phyloP scores from a whole-genome alignment of 1,140 invertebrate species.

The Antheraea pernyi region DNA sequence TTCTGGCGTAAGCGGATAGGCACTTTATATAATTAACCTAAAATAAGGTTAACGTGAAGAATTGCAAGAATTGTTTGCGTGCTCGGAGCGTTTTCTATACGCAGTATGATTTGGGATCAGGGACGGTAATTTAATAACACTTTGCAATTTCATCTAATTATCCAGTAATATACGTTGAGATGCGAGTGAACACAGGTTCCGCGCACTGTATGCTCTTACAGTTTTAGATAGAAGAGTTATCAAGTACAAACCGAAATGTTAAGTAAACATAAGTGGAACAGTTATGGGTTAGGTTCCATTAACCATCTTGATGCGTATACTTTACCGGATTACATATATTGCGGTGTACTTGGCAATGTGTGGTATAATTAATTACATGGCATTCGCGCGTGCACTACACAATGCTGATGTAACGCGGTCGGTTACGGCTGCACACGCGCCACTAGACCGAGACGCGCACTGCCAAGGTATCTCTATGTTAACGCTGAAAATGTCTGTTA shows the following conservation, averaged over 20 bases:
- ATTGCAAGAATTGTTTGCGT: not conserved
- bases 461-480: not conserved
- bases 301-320: too few species aligned
- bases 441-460: slow-evolving; percentile 7
- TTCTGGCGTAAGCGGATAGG: too few species aligned
- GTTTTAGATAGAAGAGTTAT: too few species aligned
- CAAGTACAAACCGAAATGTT: too few species aligned
- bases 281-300: too few species aligned
- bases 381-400: not conserved
- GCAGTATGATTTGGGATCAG: not conserved
- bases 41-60: not conserved
- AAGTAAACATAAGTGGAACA: too few species aligned
- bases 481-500: not conserved
- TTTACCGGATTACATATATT: not conserved
- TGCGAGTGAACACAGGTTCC: too few species aligned
- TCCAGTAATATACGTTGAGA: too few species aligned
- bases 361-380: not conserved
- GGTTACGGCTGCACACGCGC: not conserved
- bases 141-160: not conserved
- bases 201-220: too few species aligned
- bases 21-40: not conserved
- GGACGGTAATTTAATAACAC: not conserved
- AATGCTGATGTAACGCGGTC: not conserved
- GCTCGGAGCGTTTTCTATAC: not conserved
- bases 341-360: not conserved